These are phyloP conservation scores for Chromobotia macracanthus DNA, from an alignment of 2,797 vertebrate genomes.

Conservation along the genomic window DNA sequence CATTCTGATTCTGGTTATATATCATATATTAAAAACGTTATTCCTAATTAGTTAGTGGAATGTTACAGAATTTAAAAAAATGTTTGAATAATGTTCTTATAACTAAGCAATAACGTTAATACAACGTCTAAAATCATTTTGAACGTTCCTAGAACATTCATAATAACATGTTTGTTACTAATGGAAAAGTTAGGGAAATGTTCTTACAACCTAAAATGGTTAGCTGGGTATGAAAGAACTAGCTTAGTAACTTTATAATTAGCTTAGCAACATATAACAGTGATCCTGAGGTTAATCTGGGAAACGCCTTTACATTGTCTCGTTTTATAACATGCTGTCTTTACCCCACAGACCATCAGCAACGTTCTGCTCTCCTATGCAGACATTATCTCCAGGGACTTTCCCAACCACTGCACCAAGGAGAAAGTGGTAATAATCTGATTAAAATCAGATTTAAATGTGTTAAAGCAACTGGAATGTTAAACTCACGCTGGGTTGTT, in stretches of 20 bases:
- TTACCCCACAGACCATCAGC: conserved; percentile 88
- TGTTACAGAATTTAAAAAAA: too few relatives aligned
- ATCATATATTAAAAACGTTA: too few relatives aligned
- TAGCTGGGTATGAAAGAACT: not conserved
- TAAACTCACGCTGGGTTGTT: conserved; percentile 18
- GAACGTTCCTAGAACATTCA: too few relatives aligned
- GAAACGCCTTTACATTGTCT: not conserved
- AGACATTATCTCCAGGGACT: conserved; percentile 94
- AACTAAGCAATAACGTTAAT: too few relatives aligned
- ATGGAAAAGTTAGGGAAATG: too few relatives aligned
- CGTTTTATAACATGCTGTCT: not conserved
- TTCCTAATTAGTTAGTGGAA: too few relatives aligned
- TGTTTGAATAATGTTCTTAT: too few relatives aligned
- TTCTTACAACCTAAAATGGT: too few relatives aligned
- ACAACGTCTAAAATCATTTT: too few relatives aligned
- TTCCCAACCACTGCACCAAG: conserved; percentile 92
- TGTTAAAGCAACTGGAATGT: not conserved
- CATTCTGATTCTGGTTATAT: too few relatives aligned
- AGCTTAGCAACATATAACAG: not conserved
- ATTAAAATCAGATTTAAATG: conserved; percentile 5
- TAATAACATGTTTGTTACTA: too few relatives aligned
- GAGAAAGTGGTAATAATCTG: conserved; percentile 88
- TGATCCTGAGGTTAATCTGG: not conserved
- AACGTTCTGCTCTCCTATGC: conserved; percentile 95
- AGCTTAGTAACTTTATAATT: not conserved